These are phyloP conservation scores for Eupristina koningsbergeri DNA, from an alignment of 1,140 invertebrate species.

Conservation along the genomic window DNA sequence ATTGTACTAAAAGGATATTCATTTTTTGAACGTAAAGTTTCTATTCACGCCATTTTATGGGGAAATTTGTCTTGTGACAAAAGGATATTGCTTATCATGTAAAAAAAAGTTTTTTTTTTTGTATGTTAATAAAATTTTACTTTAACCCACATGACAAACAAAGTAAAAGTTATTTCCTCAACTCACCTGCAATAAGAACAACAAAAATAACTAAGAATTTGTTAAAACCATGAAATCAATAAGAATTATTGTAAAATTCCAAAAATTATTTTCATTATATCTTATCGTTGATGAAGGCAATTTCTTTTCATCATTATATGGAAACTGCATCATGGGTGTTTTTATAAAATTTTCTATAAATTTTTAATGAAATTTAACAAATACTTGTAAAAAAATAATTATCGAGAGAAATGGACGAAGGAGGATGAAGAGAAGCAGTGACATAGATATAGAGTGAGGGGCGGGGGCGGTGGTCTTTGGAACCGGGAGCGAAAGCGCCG, in stretches of 20 bases:
- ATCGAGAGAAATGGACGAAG: neutral
- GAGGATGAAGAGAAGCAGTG: neutral
- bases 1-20: neutral
- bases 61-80: neutral
- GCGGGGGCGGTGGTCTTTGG: constrained; percentile 13
- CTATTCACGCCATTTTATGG: constrained; percentile 8
- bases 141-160: neutral
- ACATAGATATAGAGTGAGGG: neutral
- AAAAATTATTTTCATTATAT: no score
- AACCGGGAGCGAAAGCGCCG: constrained; percentile 66
- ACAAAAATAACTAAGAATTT: neutral
- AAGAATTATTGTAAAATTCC: no score
- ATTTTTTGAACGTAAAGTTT: neutral
- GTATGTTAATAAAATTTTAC: constrained; percentile 7
- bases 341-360: no score
- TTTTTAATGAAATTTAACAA: no score
- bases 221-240: no score
- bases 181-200: constrained; percentile 26
- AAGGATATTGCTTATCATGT: neutral
- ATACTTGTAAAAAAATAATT: no score
- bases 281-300: no score
- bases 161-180: neutral
- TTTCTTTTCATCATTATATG: no score
- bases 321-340: no score
- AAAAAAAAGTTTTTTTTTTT: neutral